These are phyloP conservation scores for Myotis yumanensis DNA, from an alignment of 2,113 vertebrate genomes.

Conservation along the genomic window DNA sequence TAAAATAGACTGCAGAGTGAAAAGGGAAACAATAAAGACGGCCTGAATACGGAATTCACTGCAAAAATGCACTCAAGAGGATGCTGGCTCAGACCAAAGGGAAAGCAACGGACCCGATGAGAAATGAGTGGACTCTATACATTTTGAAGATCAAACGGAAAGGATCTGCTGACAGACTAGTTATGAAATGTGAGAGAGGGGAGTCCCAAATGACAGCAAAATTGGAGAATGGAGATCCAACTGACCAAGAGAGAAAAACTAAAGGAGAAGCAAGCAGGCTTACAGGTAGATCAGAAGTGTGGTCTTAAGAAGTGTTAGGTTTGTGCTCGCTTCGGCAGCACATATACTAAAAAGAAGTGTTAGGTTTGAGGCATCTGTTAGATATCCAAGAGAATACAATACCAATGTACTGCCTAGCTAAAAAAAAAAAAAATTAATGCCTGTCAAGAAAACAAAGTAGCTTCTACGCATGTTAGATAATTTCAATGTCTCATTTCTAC, in stretches of 20 bases:
- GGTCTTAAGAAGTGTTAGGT: background rate
- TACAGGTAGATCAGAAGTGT: background rate
- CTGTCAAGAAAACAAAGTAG: conserved; percentile 54
- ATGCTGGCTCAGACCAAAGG: background rate
- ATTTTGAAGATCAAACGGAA: conserved; percentile 33
- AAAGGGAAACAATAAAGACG: conserved; percentile 15
- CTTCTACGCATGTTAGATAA: conserved; percentile 6
- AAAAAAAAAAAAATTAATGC: background rate
- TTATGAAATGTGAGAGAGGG: background rate
- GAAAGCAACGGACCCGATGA: background rate
- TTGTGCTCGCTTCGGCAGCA: background rate
- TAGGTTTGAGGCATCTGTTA: background rate
- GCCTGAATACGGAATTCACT: background rate
- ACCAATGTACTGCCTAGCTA: background rate
- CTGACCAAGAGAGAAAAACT: background rate
- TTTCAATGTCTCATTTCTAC: conserved; percentile 21
- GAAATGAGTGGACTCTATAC: background rate
- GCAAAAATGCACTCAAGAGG: conserved; percentile 15
- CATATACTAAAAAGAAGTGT: background rate
- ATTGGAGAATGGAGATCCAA: conserved; percentile 25
- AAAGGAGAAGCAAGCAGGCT: background rate
- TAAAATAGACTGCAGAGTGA: background rate
- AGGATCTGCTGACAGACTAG: background rate
- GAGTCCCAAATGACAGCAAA: conserved; percentile 13
- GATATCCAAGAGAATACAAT: background rate